Evolutionary conservation across 64 coral and sea anemone genomes (phyloP).

Genomic region (Dendrophyllia cribrosa): DNA sequence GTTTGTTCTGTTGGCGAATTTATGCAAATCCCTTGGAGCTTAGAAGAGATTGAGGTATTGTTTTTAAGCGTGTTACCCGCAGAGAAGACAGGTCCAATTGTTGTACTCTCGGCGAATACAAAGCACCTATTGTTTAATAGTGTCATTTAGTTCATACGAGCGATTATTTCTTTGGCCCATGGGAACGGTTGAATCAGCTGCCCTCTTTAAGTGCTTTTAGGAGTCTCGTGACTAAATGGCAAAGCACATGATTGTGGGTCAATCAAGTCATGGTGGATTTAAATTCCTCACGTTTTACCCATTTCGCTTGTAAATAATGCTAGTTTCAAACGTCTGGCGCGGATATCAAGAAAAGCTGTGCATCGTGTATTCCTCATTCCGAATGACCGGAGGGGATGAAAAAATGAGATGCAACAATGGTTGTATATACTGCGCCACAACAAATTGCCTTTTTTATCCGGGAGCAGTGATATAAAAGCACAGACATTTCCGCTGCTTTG

Average conservation of each 20-base stretch:
- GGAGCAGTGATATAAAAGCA: not conserved
- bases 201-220: not conserved
- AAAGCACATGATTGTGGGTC: slow-evolving; percentile 6
- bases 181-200: slow-evolving; percentile 33
- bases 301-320: not conserved
- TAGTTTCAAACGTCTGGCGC: not conserved
- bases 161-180: not conserved
- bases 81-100: slow-evolving; percentile 47
- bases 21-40: slow-evolving; percentile 23
- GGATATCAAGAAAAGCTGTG: not conserved
- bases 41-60: slow-evolving; percentile 27
- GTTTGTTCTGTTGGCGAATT: not conserved
- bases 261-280: not conserved
- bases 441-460: not conserved
- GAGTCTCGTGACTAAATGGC: slow-evolving; percentile 33
- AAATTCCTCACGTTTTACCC: not conserved
- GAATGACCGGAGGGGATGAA: slow-evolving; percentile 14
- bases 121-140: not conserved
- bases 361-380: not conserved
- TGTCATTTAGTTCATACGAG: slow-evolving; percentile 23
- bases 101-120: slow-evolving; percentile 1
- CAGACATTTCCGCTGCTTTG: slow-evolving; percentile 24
- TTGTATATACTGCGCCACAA: not conserved
- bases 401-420: slow-evolving; percentile 30
- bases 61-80: slow-evolving; percentile 43